Evolutionary conservation across 1,140 invertebrate genomes (phyloP).

Genomic region (Andricus grossulariae): DNA sequence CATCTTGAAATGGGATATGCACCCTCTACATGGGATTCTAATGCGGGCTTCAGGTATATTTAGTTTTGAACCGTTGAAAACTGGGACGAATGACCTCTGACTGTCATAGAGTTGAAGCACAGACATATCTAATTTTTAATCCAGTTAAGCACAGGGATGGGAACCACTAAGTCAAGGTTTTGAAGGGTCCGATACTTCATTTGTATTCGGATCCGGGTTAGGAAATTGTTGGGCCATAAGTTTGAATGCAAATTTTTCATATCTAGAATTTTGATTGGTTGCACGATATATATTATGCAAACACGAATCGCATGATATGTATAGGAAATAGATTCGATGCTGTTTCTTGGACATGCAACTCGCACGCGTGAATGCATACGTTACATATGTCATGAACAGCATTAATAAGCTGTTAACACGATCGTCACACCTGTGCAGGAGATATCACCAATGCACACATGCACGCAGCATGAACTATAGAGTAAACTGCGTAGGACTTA

Average conservation of each 20-base stretch:
- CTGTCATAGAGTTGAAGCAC: background rate
- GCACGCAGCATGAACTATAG: background rate
- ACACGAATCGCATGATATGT: conserved; percentile 33
- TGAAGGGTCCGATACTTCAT: no score
- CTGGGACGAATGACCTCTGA: conserved; percentile 31
- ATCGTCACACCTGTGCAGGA: conserved; percentile 47
- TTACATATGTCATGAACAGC: conserved; percentile 41
- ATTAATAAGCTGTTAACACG: conserved; percentile 56
- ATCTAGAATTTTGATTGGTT: background rate
- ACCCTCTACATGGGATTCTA: conserved; percentile 61
- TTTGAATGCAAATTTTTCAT: background rate
- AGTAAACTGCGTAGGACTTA: background rate
- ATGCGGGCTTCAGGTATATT: conserved; percentile 63
- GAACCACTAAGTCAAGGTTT: no score
- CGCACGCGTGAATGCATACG: conserved; percentile 45
- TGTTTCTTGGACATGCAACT: conserved; percentile 29
- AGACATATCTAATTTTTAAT: no score
- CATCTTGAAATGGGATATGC: conserved; percentile 74
- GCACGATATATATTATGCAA: background rate
- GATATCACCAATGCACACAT: conserved; percentile 12
- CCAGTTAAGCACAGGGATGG: no score
- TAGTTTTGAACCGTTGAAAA: conserved; percentile 52
- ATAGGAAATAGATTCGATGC: conserved; percentile 40
- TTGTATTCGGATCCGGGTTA: no score
- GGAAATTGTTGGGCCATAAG: no score